Base-by-base conservation (phyloP, 2,113 vertebrate species). In the Hylia prasina region DNA sequence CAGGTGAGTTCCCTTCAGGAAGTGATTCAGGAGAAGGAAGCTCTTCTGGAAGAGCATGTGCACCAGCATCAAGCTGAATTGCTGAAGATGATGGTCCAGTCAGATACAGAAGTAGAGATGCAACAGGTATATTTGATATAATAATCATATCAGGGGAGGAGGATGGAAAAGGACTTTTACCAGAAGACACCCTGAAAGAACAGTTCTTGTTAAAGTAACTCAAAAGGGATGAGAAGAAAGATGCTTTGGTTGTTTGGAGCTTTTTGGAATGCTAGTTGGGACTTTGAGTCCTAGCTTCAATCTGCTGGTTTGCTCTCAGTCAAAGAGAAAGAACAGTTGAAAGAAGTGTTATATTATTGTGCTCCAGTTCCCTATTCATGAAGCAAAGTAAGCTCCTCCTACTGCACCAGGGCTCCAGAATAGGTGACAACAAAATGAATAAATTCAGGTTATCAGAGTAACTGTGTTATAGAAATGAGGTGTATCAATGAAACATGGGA, bases 51-150 rank as follows among this genome's bases (percentile, higher is more conserved):
- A 92, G 98, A 99, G 58, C 98, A 98, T 85, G 97, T 97, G 90
- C 98, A 97, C 84, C 99, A 98, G 95, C 98, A 99, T 40, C 99
- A 99, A 93, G 98, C 99, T 70, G 99, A 99, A 96, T 96, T 99
- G 79, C 96, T 98, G 69, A 97, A 86, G 72, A 78, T 96, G 91
- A 97, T 89, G 13, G 50, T 96, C 14, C 98, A 97, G 85, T 90
- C 97, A 39, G 98, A 98, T 40, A 87, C 93, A 65, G 97, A 98
- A 60, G 76, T 73, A 42, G 98, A 98, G 60, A 97, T 99, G 95
- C 98, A 99, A 89, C 98, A 99, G 99, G 99, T 99, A 94, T 79
- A 81, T 96, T 94, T 84, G 31, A 40, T 82, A 10, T 2, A 16
- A 81, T 64, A 42, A 35, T 76, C 22, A 24, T 63, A 5, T 19